Base-by-base conservation (phyloP, 2,113 vertebrate species). In the Bufo bufo region DNA sequence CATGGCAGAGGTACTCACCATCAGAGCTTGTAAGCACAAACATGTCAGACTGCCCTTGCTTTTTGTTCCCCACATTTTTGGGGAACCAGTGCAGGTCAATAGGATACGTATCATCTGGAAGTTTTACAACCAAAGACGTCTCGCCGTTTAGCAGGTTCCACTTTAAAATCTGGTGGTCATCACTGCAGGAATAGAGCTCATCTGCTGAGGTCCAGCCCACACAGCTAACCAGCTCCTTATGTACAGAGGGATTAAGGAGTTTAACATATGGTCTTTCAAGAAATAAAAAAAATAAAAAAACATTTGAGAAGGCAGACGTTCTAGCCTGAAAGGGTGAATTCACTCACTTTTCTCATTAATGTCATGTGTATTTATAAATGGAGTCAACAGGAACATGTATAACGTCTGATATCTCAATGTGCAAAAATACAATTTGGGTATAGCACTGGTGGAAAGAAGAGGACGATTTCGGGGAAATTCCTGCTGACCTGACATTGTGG, bases 21-120 rank as follows among this genome's bases (percentile, higher is more conserved):
- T 99, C 97, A 89, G 97, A 97, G 93, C 97, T 99, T 50, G 97
- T 98, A 0, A 99, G 96, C 61, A 97, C 97, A 92, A 98, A 99
- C 86, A 92, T 95, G 89, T 99, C 98, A 0, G 96, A 93, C 82
- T 96, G 96, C 6, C 93, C 92, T 89, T 97, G 98, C 91, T 97
- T 99, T 95, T 97, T 99, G 47, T 94, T 94, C 54, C 95, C 95
- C 54, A 93, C n/a, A 9, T 93, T 96, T 93, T 97, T 97, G 58
- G 98, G 98, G 86, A 97, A 96, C 96, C 97, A 99, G 87, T 99
- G 98, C 58, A 99, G 93, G 89, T 99, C 97, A 10, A 97, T 89
- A 2, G 98, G 98, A 91, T 96, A 99, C 87, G 96, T 94, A 14
- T 98, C 96, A 43, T 97, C 97, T 52, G 96, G 95, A 3, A 99